Percentiles rank a stretch among this genome's conserved stretches.
Evolutionary conservation across 2,797 vertebrate genomes (phyloP).

Genomic region (Artibeus jamaicensis): DNA sequence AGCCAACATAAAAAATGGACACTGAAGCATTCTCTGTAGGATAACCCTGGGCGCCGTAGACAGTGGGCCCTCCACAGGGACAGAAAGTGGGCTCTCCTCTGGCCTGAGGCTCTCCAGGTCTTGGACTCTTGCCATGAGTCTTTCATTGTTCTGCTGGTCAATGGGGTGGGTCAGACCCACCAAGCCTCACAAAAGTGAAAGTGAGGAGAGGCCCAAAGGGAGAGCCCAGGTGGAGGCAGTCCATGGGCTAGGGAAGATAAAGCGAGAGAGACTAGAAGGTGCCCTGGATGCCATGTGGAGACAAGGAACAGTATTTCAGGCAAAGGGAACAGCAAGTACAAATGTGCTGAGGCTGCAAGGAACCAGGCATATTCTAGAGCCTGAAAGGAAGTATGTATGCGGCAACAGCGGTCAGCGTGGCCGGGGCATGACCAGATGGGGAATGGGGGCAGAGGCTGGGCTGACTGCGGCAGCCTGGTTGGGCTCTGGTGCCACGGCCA

Average conservation of each 20-base stretch:
- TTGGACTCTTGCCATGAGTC: neutral
- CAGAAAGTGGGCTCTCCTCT: neutral
- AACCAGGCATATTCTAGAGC: neutral
- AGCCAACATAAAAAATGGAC: too few relatives aligned
- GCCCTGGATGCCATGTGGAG: neutral
- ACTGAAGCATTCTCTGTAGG: neutral
- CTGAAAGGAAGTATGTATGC: rapidly evolving
- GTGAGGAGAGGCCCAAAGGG: neutral
- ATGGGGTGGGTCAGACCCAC: neutral
- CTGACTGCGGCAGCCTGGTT: neutral
- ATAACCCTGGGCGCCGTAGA: neutral
- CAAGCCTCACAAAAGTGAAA: rapidly evolving
- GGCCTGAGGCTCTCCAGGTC: neutral
- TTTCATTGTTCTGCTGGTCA: neutral
- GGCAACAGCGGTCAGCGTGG: rapidly evolving
- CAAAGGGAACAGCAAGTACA: neutral
- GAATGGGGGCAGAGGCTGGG: neutral
- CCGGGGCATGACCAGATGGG: too few relatives aligned
- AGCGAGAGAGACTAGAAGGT: rapidly evolving
- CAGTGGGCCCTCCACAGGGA: neutral
- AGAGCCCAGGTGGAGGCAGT: too few relatives aligned
- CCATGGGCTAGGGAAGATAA: neutral
- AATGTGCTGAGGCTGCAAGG: neutral
- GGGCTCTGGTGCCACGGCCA: neutral
- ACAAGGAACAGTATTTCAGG: neutral